Base-by-base conservation (phyloP, 2,888 invertebrate genomes). In the Panorpa germanica region DNA sequence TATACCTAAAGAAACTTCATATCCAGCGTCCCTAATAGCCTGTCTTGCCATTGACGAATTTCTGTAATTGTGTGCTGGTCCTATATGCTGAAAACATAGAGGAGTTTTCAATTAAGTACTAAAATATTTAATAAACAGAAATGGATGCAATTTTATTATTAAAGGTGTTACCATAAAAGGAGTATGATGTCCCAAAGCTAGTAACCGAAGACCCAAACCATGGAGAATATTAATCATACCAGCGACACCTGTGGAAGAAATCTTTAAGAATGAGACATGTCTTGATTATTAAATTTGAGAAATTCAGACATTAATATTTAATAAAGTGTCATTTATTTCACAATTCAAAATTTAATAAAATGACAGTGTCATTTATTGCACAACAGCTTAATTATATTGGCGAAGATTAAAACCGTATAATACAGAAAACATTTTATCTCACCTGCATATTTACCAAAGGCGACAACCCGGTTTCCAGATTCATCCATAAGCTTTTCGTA, bases 161-260 rank as follows among this genome's bases (percentile, higher is more conserved):
- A 25, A 25, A 6, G 10, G 9, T 34, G 43, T 50, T 57, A 81
- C 82, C 95, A 98, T 93, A 47, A 99, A 98, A 0, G 98, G 98
- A 0, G 98, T 98, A 48, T 98, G 98, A 52, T 99, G 96, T 0
- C 98, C 98, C 14, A 98, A 59, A 0, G 96, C 96, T 31, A 98
- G 58, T 3, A 93, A 62, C 28, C 98, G 62, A 19, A 99, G 61
- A 0, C 98, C 98, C 25, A 99, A 59, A 1, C 98, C 98, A 46
- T 99, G 98, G 10, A 99, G 61, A 42, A 99, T 96, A 52, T 99
- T 95, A 31, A 98, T 82, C 78, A 93, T 95, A 9, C 98, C 98
- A 14, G 96, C 93, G 2, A 96, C 88, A 0, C 98, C 73, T 6
- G 7, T 6, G 24, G 6, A n/a, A n/a, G 9, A 6, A 24, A 11